A percentile compares a stretch with the other conserved stretches of the same genome.
phyloP scores from a whole-genome alignment of 2,113 vertebrate species.

The Centropus unirufus region DNA sequence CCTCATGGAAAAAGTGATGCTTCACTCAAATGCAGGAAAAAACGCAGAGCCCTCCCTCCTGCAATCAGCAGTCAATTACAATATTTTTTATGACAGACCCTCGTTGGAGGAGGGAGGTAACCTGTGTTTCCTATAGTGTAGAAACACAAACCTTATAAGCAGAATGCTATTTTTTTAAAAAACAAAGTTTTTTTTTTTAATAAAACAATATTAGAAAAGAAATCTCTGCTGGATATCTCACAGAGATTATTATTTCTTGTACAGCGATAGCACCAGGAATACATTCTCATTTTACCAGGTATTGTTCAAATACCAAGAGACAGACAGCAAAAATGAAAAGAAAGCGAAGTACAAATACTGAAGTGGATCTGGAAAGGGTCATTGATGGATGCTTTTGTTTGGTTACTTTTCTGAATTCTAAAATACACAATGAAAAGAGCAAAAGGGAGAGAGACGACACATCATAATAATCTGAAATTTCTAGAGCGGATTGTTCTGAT shows the following conservation, averaged over 20 bases:
- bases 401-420: not conserved
- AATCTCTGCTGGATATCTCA: constrained; percentile 20
- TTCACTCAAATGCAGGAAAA: not conserved
- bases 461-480: not conserved
- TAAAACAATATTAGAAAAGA: constrained; percentile 24
- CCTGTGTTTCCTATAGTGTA: not conserved
- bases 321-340: not conserved
- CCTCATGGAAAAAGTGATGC: not conserved
- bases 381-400: not conserved
- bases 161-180: not conserved
- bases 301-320: constrained; percentile 26
- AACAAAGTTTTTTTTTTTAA: not conserved
- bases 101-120: not conserved
- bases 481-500: not conserved
- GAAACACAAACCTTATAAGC: not conserved
- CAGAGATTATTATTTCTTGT: constrained; percentile 13
- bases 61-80: not conserved
- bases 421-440: not conserved
- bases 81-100: not conserved
- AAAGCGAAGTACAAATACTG: not conserved
- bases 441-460: not conserved
- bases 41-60: not conserved
- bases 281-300: constrained; percentile 24
- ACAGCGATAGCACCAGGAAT: not conserved
- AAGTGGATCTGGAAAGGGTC: constrained; percentile 29